These are phyloP conservation scores for Cybosia mesomella DNA, from an alignment of 2,888 invertebrate species.

Conservation along the genomic window DNA sequence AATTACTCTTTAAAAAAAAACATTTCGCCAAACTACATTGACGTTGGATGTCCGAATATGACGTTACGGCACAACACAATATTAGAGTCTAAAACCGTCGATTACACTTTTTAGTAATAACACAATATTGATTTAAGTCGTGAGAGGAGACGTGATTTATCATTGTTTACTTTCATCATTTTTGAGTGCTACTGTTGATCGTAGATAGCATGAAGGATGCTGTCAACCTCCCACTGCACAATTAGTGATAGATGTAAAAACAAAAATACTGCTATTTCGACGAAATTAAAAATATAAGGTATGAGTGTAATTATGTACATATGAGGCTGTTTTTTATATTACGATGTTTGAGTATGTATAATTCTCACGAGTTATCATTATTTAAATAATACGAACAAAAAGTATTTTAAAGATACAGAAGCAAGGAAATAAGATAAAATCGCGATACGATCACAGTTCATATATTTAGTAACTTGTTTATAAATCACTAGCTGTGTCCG, in stretches of 20 bases:
- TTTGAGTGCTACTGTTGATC: slow-evolving; percentile 51
- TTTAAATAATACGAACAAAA: slow-evolving; percentile 14
- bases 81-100: slow-evolving; percentile 23
- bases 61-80: background rate
- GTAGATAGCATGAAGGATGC: slow-evolving; percentile 62
- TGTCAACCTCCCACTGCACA: slow-evolving; percentile 54
- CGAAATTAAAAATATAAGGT: background rate
- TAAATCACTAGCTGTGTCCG: background rate
- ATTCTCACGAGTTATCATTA: slow-evolving; percentile 24
- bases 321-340: background rate
- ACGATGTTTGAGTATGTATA: slow-evolving; percentile 43
- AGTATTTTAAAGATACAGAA: background rate
- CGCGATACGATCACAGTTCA: background rate
- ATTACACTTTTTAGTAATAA: slow-evolving; percentile 30
- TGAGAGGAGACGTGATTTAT: slow-evolving; percentile 58
- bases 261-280: background rate
- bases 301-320: background rate
- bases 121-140: slow-evolving; percentile 61
- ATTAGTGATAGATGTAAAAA: slow-evolving; percentile 37
- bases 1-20: background rate
- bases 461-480: background rate
- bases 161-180: slow-evolving; percentile 56
- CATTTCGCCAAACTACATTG: background rate
- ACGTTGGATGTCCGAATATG: background rate
- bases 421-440: slow-evolving; percentile 1